These are phyloP conservation scores for Catalaphyllia jardinei DNA, from an alignment of 64 coral and sea anemone species.

Conservation along the genomic window DNA sequence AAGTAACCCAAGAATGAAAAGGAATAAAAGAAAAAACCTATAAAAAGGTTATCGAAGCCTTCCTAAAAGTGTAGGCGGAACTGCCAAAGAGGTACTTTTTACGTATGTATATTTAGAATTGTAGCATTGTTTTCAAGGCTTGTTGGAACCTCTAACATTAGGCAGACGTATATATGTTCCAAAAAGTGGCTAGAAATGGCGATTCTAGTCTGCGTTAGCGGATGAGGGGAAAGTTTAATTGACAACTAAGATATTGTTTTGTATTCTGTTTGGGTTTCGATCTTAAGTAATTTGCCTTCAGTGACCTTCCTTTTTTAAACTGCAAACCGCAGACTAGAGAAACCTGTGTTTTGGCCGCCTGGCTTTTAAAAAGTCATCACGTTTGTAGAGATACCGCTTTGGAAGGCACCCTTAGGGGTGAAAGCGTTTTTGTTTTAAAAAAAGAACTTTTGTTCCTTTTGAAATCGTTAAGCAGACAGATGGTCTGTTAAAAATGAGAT, in stretches of 20 bases:
- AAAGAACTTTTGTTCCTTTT: constrained; percentile 20
- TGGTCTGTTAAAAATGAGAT: not conserved
- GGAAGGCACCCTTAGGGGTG: not conserved
- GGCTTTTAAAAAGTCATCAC: not conserved
- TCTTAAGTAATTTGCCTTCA: not conserved
- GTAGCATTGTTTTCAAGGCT: not conserved
- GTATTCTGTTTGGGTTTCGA: not conserved
- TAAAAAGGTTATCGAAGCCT: constrained; percentile 3
- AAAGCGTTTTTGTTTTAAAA: constrained; percentile 7
- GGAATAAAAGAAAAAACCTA: not conserved
- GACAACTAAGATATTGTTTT: not conserved
- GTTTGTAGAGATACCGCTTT: not conserved
- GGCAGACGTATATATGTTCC: not conserved
- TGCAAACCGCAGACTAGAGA: not conserved
- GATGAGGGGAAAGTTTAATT: not conserved
- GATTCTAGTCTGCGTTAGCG: not conserved
- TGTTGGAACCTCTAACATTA: not conserved
- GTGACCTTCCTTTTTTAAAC: not conserved
- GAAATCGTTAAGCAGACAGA: not conserved
- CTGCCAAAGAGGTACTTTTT: not conserved
- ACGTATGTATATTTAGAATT: not conserved
- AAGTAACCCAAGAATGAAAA: constrained; percentile 8
- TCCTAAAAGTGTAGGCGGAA: constrained; percentile 16
- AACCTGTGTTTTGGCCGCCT: not conserved
- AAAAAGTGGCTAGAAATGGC: not conserved